Evolutionary conservation across 2,888 invertebrate species (phyloP).

Genomic region (Drosophila kuntzei): DNA sequence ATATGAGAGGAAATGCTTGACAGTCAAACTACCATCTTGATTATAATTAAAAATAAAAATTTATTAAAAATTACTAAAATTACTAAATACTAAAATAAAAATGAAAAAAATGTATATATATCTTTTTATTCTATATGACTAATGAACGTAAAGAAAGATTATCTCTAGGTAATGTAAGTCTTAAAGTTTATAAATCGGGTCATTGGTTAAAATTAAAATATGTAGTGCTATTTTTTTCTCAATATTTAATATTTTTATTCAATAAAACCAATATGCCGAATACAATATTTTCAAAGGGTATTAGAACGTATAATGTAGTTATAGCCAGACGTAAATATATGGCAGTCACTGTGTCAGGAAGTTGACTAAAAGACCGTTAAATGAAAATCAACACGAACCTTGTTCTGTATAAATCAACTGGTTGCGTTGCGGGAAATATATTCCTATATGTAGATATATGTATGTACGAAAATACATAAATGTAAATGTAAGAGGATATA

Average conservation of each 20-base stretch:
- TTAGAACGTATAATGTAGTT: conserved; percentile 49
- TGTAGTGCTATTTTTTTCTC: too few relatives aligned
- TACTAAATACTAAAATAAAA: too few relatives aligned
- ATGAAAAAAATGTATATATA: too few relatives aligned
- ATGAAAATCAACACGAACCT: conserved; percentile 80
- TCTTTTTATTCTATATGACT: too few relatives aligned
- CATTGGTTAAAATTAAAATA: background rate
- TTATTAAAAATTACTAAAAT: too few relatives aligned
- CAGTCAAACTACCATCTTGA: too few relatives aligned
- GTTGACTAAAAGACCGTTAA: conserved; percentile 82
- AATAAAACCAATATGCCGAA: background rate
- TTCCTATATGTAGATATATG: conserved; percentile 10
- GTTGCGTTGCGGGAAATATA: conserved; percentile 66
- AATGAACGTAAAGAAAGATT: too few relatives aligned
- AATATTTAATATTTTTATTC: too few relatives aligned
- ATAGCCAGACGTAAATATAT: conserved; percentile 70
- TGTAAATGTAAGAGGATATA: conserved; percentile 13
- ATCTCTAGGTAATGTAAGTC: too few relatives aligned
- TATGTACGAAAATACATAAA: conserved; percentile 18
- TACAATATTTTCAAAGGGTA: conserved; percentile 29
- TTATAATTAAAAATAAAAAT: too few relatives aligned
- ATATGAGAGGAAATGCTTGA: background rate
- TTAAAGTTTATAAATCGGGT: background rate
- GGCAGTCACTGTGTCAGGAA: conserved; percentile 82
- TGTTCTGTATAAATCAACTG: conserved; percentile 77